Base-by-base conservation (phyloP, 2,797 vertebrate species). In the Chlorospingus semifuscus region DNA sequence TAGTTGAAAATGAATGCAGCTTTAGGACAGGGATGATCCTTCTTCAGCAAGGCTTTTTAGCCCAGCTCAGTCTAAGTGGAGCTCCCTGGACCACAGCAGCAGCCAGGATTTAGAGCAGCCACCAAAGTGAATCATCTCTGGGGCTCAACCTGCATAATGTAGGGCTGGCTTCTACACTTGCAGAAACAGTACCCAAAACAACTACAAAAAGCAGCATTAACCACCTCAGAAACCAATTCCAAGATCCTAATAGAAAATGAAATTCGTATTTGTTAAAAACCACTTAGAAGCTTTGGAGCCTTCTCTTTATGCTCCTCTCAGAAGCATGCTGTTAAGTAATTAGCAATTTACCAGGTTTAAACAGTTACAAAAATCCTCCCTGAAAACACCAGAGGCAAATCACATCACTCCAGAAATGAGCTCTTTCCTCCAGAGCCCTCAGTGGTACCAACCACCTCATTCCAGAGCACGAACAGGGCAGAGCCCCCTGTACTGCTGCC, bases 241-340 rank as follows among this genome's bases (percentile, higher is more conserved):
- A 37, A 84, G 74, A 63, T 70, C 74, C 30, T 94, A 94, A 95
- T 64, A 74, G 83, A 87, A 95, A 94, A 92, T 76, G 63, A 95
- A 93, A 96, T 94, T 71, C 76, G 63, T 86, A 42, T 96, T 95
- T 94, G 87, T 95, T 95, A 93, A 94, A 93, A 95, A 80, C 53
- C 89, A 94, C 93, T 95, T 94, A 85, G 75, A 86, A 91, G 79
- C 79, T 92, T 74, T 52, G 84, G 65, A 93, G 72, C 59, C 41
- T 83, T 75, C 87, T 66, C 87, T 94, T 92, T 63, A 92, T 75
- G 81, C 87, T 84, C 81, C 14, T 2, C 80, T 92, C 7, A 8
- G 95, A 92, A 97, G 72, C 92, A 86, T 0, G 29, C 94, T 79
- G 92, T 81, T 96, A 92, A 94, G 93, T 91, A 94, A 93, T 96